Conservation (phyloP, 1,140 invertebrate species). For the Trichogramma pretiosum region DNA sequence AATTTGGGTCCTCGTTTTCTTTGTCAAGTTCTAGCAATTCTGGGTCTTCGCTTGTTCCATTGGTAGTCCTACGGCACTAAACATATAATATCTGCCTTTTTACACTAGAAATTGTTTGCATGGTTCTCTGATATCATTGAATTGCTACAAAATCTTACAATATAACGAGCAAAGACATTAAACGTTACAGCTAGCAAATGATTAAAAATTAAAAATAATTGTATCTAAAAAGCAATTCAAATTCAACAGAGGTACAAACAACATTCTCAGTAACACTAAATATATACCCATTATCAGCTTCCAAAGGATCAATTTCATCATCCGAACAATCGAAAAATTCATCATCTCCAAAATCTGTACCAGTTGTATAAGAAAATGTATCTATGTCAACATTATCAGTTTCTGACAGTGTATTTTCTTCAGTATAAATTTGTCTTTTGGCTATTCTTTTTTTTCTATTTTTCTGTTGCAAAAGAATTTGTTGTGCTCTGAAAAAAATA, state of each 20-base stretch:
- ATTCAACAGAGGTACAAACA: conserved; percentile 10
- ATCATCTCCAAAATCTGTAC: conserved; percentile 39
- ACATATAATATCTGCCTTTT: conserved; percentile 39
- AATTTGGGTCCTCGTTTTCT: conserved; percentile 25
- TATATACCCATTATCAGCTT: conserved; percentile 35
- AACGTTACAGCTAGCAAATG: not conserved
- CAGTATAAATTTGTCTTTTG: conserved; percentile 25
- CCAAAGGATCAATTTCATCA: conserved; percentile 32
- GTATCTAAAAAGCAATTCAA: conserved; percentile 10
- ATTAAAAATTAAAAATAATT: conserved; percentile 1
- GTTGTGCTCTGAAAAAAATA: conserved; percentile 22
- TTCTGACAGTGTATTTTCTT: conserved; percentile 24
- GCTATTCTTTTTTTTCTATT: conserved; percentile 24
- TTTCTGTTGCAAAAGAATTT: conserved; percentile 25
- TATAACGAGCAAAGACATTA: conserved; percentile 7
- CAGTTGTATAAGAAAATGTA: conserved; percentile 35
- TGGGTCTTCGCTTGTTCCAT: conserved; percentile 24
- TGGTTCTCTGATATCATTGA: conserved; percentile 9
- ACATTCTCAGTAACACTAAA: conserved; percentile 1
- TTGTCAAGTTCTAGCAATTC: conserved; percentile 28
- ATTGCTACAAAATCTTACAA: conserved; percentile 14
- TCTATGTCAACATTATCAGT: conserved; percentile 38
- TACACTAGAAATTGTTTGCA: conserved; percentile 20
- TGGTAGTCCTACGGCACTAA: conserved; percentile 42
- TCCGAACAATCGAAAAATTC: conserved; percentile 46